Conservation (phyloP, 2,797 vertebrate genomes). For the Ceyx erithaca region DNA sequence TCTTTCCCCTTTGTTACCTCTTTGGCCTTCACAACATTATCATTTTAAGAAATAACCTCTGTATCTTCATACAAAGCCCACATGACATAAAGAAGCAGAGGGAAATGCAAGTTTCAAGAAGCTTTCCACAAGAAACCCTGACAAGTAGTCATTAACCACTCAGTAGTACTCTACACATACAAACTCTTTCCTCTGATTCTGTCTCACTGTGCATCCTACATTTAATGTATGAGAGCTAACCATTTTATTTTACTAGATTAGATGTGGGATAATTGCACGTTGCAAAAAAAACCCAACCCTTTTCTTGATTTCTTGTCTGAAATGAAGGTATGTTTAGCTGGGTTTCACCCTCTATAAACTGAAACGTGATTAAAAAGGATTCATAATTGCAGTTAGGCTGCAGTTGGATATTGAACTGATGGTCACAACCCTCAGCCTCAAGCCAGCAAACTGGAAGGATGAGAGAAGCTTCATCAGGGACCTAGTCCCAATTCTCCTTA, state of each 20-base stretch:
- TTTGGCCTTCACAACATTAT: not conserved
- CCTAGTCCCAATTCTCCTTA: not conserved
- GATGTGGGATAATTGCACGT: not conserved
- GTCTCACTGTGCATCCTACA: not conserved
- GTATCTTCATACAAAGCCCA: not conserved
- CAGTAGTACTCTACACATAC: not conserved
- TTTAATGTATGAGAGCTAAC: not conserved
- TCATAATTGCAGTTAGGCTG: not conserved
- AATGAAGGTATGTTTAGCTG: not conserved
- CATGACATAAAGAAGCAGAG: not conserved
- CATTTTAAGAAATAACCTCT: not conserved
- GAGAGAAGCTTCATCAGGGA: not conserved
- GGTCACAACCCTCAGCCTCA: not conserved
- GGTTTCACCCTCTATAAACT: not conserved
- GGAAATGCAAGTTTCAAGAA: not conserved
- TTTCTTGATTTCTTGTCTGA: not conserved
- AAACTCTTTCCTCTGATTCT: not conserved
- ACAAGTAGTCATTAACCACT: not conserved
- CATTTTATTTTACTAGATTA: not conserved
- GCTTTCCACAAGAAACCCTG: not conserved
- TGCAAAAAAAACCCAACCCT: not conserved
- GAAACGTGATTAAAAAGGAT: not conserved
- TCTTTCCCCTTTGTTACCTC: not conserved
- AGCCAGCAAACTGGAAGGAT: not conserved
- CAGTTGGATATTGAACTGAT: not conserved